Base-by-base conservation (phyloP, 2,888 invertebrate genomes). In the Rhogogaster chlorosoma region DNA sequence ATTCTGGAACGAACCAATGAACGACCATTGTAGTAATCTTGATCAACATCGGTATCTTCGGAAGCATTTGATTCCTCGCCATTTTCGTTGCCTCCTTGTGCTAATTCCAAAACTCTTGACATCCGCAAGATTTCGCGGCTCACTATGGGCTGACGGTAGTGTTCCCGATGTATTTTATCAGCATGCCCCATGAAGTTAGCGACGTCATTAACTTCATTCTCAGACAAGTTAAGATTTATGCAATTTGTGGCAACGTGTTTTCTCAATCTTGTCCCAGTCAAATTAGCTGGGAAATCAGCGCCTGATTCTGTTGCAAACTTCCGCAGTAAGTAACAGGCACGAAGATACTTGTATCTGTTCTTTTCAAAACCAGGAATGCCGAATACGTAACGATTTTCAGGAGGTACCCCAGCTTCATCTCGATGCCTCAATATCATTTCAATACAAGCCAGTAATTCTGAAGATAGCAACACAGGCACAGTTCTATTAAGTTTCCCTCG, bases 211-310 rank as follows among this genome's bases (percentile, higher is more conserved):
- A 89, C 86, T 85, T 89, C 86, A 71, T 86, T 80, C 18, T 89
- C 88, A 12, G 85, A 29, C 71, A 89, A 84, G 84, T 88, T 87
- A 57, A 89, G 80, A 6, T 84, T 73, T 70, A 88, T 85, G 49
- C 86, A 88, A 9, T 84, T 83, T 18, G 87, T 88, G 7, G 88
- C 89, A 42, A 89, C 86, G 57, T 89, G 89, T 83, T 88, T 89
- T 45, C 88, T 75, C 12, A 89, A 73, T 36, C 84, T 42, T 9
- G 49, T 53, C 26, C 86, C 88, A 36, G 87, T 78, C 32, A 89
- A 75, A 75, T 84, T 82, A 26, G 80, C 29, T 1, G 88, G 89
- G 38, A 85, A 61, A 49, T 84, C 61, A 42, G 89, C 87, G 18
- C 89, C 88, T 86, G 88, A 89, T 36, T 85, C 71, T 29, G 61